Evolutionary conservation across 2,888 invertebrate species (phyloP), one percentile per base, ranked within the genome.

Genomic region (Ectemnius lituratus): DNA sequence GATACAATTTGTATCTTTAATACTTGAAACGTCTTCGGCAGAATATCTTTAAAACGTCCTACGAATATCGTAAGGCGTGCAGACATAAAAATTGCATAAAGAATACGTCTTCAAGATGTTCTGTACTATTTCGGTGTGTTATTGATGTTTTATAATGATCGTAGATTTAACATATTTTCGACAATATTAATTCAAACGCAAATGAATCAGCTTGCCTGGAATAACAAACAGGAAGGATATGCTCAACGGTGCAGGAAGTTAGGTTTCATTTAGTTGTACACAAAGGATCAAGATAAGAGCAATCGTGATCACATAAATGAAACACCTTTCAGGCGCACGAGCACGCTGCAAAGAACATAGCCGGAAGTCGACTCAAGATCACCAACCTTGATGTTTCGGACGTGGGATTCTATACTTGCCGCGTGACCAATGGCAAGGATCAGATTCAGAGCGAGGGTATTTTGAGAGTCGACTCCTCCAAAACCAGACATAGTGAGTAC

Each of bases 291-390:
- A 67, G 56, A 58, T 65, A 23, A 27, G 52, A 16, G 52, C 52
- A 52, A 52, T 52, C 52, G 52, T 52, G 52, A 52, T 52, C 52
- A 52, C 16, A 14, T 16, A 52, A 52, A 52, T 52, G 16, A 52
- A 52, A 52, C 52, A 37, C 37, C 37, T 61, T 63, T 11, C 67
- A 88, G 88, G 76, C 84, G 8, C 88, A 88, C 80, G 87, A 87
- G 60, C 86, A 87, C 72, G 85, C 86, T 4, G 88, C 85, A 27
- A 86, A 86, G 62, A 88, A 88, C 59, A 73, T 85, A 63, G 85
- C 83, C 47, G 86, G 88, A 45, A 88, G 88, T 68, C 87, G 88
- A 8, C 65, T 88, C 57, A 88, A 87, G 78, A 88, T 88, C 70
- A 85, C 73, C 66, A 84, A 85, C 64, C 77, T 88, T 20, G 83